These are phyloP conservation scores for Bembecia ichneumoniformis DNA, from an alignment of 2,888 invertebrate genomes.

Conservation along the genomic window DNA sequence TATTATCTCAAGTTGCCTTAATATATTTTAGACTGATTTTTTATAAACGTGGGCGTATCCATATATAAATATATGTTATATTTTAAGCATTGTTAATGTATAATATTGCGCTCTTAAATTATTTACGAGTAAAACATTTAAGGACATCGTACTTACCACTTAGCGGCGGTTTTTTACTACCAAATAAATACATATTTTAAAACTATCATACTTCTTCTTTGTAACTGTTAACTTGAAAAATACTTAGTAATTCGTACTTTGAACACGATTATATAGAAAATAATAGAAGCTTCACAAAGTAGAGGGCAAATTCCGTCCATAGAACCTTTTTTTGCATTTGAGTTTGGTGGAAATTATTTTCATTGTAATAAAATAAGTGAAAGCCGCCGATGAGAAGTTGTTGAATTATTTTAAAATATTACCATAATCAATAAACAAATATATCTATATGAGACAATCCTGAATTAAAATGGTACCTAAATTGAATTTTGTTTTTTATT, in stretches of 20 bases:
- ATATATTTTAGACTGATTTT: constrained; percentile 78
- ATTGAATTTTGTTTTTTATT: constrained; percentile 26
- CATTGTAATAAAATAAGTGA: constrained; percentile 14
- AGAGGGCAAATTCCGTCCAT: too few relatives aligned
- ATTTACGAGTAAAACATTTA: constrained; percentile 6
- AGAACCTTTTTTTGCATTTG: too few relatives aligned
- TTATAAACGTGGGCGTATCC: constrained; percentile 55
- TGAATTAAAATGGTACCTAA: constrained; percentile 53
- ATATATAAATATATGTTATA: constrained; percentile 4
- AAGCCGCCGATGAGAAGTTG: constrained; percentile 34
- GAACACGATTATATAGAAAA: too few relatives aligned
- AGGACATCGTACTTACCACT: constrained; percentile 29
- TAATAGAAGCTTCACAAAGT: too few relatives aligned
- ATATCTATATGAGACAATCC: constrained; percentile 16
- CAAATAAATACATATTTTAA: background rate
- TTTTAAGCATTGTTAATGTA: background rate
- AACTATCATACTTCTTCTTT: too few relatives aligned
- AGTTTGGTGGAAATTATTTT: too few relatives aligned
- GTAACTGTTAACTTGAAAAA: too few relatives aligned
- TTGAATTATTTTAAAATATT: constrained; percentile 34
- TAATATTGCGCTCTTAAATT: constrained; percentile 1
- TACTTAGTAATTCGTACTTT: too few relatives aligned
- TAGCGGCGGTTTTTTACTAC: constrained; percentile 16
- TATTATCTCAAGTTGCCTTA: constrained; percentile 77
- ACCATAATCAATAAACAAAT: constrained; percentile 37